Conservation (phyloP, 2,888 invertebrate species). For the Hymenopus coronatus region DNA sequence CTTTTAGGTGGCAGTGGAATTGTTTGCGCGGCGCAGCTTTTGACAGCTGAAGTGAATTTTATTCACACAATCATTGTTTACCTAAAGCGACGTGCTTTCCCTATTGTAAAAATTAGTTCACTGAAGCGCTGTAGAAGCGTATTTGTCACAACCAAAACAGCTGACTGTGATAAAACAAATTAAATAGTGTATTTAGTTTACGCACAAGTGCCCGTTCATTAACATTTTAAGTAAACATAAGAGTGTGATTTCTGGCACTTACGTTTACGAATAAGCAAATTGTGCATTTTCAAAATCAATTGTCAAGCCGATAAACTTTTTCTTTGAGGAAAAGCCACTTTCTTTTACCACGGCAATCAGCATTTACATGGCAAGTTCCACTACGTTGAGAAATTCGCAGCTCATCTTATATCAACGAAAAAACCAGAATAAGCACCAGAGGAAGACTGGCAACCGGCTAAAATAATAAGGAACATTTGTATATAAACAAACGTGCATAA, state of each 20-base stretch:
- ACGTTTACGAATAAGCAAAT: too few relatives aligned
- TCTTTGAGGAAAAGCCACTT: not conserved
- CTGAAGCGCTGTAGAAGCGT: not conserved
- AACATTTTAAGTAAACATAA: too few relatives aligned
- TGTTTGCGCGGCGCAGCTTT: not conserved
- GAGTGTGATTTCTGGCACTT: too few relatives aligned
- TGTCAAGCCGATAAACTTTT: too few relatives aligned
- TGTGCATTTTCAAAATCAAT: too few relatives aligned
- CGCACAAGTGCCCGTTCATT: too few relatives aligned
- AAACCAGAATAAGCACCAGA: not conserved
- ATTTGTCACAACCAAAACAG: not conserved
- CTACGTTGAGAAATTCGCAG: not conserved
- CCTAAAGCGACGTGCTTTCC: not conserved
- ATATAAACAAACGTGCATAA: not conserved
- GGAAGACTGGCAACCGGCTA: not conserved
- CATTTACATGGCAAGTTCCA: slow-evolving; percentile 2
- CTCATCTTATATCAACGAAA: not conserved
- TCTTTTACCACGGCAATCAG: not conserved
- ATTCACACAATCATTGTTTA: not conserved
- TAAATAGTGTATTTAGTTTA: not conserved
- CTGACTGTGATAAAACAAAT: not conserved
- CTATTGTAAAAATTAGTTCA: too few relatives aligned
- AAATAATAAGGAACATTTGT: not conserved
- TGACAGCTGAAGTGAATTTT: not conserved
- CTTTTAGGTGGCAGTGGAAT: not conserved